phyloP scores from a whole-genome alignment of 2,888 invertebrate genomes.

The Catotricha subobsoleta region DNA sequence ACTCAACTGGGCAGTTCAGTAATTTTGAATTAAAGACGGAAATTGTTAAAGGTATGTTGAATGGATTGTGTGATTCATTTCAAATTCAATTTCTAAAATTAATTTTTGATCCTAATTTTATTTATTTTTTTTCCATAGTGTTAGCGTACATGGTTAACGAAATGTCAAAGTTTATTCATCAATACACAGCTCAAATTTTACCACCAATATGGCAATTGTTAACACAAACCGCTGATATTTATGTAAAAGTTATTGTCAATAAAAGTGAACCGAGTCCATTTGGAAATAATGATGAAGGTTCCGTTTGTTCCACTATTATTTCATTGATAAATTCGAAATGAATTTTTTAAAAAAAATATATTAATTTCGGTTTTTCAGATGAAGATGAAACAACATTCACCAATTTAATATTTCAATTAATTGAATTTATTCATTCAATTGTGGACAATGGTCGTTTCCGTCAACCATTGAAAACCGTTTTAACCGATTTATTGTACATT shows the following conservation, averaged over 20 bases:
- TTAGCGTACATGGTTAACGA: conserved; percentile 41
- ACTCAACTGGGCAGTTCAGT: conserved; percentile 33
- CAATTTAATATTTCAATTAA: conserved; percentile 43
- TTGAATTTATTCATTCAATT: conserved; percentile 46
- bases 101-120: neutral
- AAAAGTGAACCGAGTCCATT: conserved; percentile 32
- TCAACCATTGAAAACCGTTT: conserved; percentile 36
- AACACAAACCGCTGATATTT: conserved; percentile 45
- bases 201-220: conserved; percentile 48
- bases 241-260: conserved; percentile 43
- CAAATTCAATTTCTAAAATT: neutral
- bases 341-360: conserved; percentile 1
- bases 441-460: conserved; percentile 38
- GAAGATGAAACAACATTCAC: conserved; percentile 45
- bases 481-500: conserved; percentile 46
- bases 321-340: neutral
- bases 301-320: neutral
- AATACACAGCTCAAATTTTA: conserved; percentile 41
- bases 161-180: conserved; percentile 40
- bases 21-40: conserved; percentile 46
- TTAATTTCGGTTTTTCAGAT: conserved; percentile 14
- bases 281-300: conserved; percentile 39
- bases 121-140: conserved; percentile 21
- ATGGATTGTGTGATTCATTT: neutral
- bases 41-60: conserved; percentile 39